A percentile compares a stretch with the other conserved stretches of the same genome.
Conservation (phyloP, 2,888 invertebrate species). For the Pristionchus exspectatus region DNA sequence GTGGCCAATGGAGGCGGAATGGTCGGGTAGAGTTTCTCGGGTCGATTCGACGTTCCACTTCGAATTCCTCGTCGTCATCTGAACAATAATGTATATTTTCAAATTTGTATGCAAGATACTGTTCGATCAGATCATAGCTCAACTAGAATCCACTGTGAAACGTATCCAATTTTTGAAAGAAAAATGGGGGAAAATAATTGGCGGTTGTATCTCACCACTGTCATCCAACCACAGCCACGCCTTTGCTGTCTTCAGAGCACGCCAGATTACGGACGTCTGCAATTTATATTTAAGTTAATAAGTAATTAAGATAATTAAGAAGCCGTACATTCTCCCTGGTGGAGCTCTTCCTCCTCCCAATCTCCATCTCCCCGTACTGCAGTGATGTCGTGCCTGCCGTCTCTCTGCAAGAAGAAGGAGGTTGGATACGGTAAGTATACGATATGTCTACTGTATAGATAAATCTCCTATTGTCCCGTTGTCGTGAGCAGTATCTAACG, state of each 20-base stretch:
- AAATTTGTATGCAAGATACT: neutral
- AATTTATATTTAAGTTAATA: neutral
- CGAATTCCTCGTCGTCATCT: conserved; percentile 55
- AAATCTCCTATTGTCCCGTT: no score
- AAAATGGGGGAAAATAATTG: neutral
- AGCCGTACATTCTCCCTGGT: neutral
- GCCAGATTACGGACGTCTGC: conserved; percentile 29
- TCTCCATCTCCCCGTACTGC: conserved; percentile 18
- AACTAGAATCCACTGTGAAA: neutral
- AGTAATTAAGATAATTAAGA: neutral
- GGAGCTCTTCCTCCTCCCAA: neutral
- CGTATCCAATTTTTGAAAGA: neutral
- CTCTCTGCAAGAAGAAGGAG: neutral
- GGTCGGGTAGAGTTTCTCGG: conserved; percentile 45
- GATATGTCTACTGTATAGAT: neutral
- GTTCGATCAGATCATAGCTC: neutral
- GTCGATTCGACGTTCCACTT: conserved; percentile 41
- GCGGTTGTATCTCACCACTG: neutral
- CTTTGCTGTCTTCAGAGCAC: conserved; percentile 11
- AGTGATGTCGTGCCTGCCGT: conserved; percentile 18
- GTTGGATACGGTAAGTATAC: neutral
- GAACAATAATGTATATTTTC: neutral
- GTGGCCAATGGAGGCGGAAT: conserved; percentile 44
- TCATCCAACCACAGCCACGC: conserved; percentile 46
- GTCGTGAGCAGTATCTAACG: no score